Evolutionary conservation across 2,888 invertebrate species (phyloP).

Genomic region (Notocelia uddmanniana): DNA sequence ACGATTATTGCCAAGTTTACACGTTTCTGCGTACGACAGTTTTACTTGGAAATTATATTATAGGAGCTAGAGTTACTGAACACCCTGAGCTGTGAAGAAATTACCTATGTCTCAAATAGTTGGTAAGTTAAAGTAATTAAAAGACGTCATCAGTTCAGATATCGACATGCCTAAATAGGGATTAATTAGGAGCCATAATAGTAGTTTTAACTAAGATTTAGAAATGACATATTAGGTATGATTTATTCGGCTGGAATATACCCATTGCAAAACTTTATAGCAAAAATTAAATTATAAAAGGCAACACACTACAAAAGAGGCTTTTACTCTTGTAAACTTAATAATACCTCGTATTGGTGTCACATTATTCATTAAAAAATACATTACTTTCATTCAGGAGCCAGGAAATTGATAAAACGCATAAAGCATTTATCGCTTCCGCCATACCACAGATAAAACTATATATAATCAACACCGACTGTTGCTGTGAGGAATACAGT

Average conservation of each 20-base stretch:
- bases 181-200: too few species aligned
- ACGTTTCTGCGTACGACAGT: constrained; percentile 30
- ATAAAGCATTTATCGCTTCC: constrained; percentile 38
- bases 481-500: constrained; percentile 37
- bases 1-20: constrained; percentile 40
- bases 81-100: too few species aligned
- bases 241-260: too few species aligned
- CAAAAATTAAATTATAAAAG: not conserved
- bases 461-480: constrained; percentile 29
- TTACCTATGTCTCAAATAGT: too few species aligned
- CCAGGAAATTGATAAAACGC: constrained; percentile 41
- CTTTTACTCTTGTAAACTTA: not conserved
- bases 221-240: not conserved
- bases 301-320: not conserved
- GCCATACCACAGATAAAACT: constrained; percentile 38
- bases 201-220: not conserved
- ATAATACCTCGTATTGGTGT: not conserved
- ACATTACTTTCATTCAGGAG: constrained; percentile 26
- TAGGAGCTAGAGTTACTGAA: not conserved
- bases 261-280: not conserved
- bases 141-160: too few species aligned
- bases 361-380: constrained; percentile 18
- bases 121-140: too few species aligned
- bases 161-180: too few species aligned
- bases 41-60: constrained; percentile 19